These are phyloP conservation scores for Myripristis murdjan DNA, from an alignment of 2,797 vertebrate species.

Conservation along the genomic window DNA sequence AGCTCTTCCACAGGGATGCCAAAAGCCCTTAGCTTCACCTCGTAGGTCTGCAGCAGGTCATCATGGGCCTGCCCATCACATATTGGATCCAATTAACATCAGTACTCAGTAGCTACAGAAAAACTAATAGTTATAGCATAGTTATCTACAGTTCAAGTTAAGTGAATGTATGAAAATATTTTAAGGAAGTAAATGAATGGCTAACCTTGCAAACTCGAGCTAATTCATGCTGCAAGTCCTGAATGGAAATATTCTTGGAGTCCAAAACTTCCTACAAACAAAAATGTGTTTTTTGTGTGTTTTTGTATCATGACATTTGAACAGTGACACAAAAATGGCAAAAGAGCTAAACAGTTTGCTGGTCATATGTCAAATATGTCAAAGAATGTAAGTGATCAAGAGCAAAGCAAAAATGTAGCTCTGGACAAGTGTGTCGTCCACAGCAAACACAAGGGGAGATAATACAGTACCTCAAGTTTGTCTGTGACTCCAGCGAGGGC, in stretches of 20 bases:
- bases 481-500: conserved; percentile 81
- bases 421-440: too few species aligned
- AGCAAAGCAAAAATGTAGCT: too few species aligned
- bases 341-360: too few species aligned
- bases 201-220: conserved; percentile 89
- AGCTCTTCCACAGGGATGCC: conserved; percentile 88
- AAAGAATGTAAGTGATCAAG: background rate
- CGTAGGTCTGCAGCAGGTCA: conserved; percentile 86
- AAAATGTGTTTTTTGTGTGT: background rate
- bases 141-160: background rate
- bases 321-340: background rate
- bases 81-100: conserved; percentile 23
- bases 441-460: background rate
- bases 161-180: background rate
- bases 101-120: conserved; percentile 12
- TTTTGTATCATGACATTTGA: background rate
- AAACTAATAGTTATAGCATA: background rate
- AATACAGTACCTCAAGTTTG: conserved; percentile 87
- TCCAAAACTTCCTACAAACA: conserved; percentile 86
- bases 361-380: background rate
- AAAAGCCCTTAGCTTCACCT: conserved; percentile 86
- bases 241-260: conserved; percentile 88
- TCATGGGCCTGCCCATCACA: conserved; percentile 85
- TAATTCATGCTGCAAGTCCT: conserved; percentile 88
- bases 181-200: background rate